A percentile compares a stretch with the other conserved stretches of the same genome.
Conservation (phyloP, 2,888 invertebrate species). For the Aporophyla lueneburgensis region DNA sequence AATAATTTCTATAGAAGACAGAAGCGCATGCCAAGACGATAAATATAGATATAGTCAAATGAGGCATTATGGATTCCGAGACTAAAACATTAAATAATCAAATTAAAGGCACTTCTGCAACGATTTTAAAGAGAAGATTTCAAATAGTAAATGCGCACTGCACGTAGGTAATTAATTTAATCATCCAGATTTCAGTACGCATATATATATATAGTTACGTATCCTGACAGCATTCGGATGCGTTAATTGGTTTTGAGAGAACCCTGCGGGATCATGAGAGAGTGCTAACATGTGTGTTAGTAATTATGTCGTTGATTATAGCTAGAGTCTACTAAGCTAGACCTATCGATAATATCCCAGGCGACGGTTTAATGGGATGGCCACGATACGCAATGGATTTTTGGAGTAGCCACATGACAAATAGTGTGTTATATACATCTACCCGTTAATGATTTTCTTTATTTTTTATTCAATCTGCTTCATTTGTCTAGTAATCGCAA, state of each 20-base stretch:
- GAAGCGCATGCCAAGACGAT: background rate
- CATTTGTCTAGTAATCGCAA: background rate
- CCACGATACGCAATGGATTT: background rate
- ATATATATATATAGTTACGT: too few species aligned
- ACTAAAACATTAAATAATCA: background rate
- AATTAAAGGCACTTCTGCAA: too few species aligned
- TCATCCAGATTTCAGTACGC: too few species aligned
- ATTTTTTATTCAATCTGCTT: background rate
- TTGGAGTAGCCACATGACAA: background rate
- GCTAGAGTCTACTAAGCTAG: too few species aligned
- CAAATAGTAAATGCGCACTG: background rate
- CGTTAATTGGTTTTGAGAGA: background rate
- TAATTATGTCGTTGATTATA: background rate
- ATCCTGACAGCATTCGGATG: background rate
- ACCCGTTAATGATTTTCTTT: too few species aligned
- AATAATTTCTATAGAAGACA: background rate
- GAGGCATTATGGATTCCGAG: background rate
- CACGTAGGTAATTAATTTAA: background rate
- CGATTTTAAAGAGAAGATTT: background rate
- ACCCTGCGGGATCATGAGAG: too few species aligned
- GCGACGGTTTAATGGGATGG: background rate
- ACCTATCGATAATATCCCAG: background rate
- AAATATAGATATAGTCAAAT: background rate
- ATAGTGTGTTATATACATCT: background rate
- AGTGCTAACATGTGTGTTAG: background rate